Evolutionary conservation across 2,113 vertebrate genomes (phyloP).

Genomic region (Lagopus muta): DNA sequence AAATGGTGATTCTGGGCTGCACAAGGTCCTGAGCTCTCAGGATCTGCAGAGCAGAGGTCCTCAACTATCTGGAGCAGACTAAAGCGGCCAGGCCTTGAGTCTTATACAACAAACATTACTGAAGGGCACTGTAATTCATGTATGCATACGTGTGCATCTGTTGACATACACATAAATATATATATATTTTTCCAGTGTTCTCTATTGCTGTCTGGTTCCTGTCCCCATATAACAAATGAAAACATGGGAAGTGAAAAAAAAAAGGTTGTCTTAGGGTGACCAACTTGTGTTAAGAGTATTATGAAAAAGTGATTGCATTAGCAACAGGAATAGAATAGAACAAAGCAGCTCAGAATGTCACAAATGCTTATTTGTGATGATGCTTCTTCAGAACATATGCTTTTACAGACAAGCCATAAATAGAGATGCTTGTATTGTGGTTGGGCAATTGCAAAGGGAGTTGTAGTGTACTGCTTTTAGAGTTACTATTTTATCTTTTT

Average conservation of each 20-base stretch:
- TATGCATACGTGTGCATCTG: not conserved
- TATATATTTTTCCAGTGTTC: not conserved
- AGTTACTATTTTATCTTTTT: not conserved
- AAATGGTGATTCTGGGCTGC: not conserved
- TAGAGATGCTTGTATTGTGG: not conserved
- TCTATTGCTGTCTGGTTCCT: not conserved
- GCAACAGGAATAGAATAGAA: not conserved
- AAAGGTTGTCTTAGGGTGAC: not conserved
- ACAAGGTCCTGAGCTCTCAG: not conserved
- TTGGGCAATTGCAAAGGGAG: not conserved
- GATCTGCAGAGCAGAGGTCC: not conserved
- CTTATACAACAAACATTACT: not conserved
- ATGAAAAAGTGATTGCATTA: not conserved
- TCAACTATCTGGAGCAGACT: not conserved
- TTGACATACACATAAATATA: fast-evolving
- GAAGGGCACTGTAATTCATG: not conserved
- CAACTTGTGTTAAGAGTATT: not conserved
- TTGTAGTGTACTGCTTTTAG: not conserved
- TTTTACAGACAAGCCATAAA: not conserved
- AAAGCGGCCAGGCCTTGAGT: not conserved
- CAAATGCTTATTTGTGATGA: not conserved
- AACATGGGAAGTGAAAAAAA: not conserved
- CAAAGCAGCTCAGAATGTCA: not conserved
- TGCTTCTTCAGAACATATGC: not conserved
- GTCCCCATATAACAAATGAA: not conserved